These are phyloP conservation scores for Sebastes cheni DNA, from an alignment of 2,797 vertebrate species.

Conservation along the genomic window DNA sequence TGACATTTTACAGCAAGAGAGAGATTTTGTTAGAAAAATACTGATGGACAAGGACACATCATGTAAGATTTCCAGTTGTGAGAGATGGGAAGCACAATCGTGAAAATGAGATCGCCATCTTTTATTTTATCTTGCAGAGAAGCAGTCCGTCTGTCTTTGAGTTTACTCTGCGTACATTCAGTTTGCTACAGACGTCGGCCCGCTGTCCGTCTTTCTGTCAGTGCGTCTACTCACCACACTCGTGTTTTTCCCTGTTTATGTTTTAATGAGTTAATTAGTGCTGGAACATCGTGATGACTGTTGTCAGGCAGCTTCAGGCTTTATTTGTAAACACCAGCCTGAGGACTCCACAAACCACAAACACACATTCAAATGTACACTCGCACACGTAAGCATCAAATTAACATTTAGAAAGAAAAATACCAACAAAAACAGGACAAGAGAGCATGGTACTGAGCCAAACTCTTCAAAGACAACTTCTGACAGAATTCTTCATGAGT, in stretches of 20 bases:
- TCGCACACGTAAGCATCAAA: constrained; percentile 40
- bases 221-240: neutral
- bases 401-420: constrained; percentile 77
- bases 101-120: neutral
- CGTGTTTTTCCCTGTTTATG: constrained; percentile 34
- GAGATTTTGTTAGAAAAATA: neutral
- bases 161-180: neutral
- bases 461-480: constrained; percentile 78
- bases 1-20: neutral
- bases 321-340: constrained; percentile 62
- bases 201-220: neutral
- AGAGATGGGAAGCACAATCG: neutral
- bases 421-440: constrained; percentile 76
- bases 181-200: neutral
- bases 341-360: constrained; percentile 19
- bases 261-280: constrained; percentile 69
- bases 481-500: constrained; percentile 79
- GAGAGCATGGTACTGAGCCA: constrained; percentile 51
- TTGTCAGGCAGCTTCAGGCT: constrained; percentile 56
- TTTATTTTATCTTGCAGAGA: neutral
- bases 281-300: constrained; percentile 47
- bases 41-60: neutral
- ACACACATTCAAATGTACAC: neutral
- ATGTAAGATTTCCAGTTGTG: neutral
- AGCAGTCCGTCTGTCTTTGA: neutral